Base-by-base conservation (phyloP, 1,140 invertebrate genomes). In the Drosophila bocqueti region DNA sequence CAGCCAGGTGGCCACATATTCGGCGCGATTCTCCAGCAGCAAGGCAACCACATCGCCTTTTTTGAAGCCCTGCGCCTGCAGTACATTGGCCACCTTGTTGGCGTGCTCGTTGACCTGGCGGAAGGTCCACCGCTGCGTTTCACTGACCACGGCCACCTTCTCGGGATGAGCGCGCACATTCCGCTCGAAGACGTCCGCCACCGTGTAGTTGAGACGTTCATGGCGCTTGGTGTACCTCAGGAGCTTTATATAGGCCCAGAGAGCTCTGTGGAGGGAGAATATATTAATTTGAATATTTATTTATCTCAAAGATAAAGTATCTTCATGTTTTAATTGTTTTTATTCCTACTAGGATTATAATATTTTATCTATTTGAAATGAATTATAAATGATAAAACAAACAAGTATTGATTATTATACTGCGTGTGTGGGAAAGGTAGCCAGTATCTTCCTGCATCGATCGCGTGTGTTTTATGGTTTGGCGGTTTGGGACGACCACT, bases 1-100 rank as follows among this genome's bases (percentile, higher is more conserved):
- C 13, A 99, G 93, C 98, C 98, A 99, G 50, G 96, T 95, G 63
- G 95, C 96, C 43, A 98, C 95, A 89, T 96, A 99, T 93, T 99
- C 97, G 0, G 96, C 97, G 54, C 96, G 95, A 92, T 97, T 98
- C 85, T 99, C 98, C 94, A 99, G 95, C 81, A 98, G 96, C 24
- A 99, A 93, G 13, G 97, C 97, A 0, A 99, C 95, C 2, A 96
- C 95, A 93, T 99, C 98, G 11, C 98, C 98, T 80, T 96, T 96
- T 55, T 95, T 94, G 79, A 96, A 96, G 11, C 96, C 97, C 47
- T 96, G 95, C 0, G 94, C 94, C 85, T 96, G 95, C 93, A 98
- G 97, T 26, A 96, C 95, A 68, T 97, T 96, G 0, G 97, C 96
- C n/a, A 99, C 94, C 93, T 96, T 95, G 93, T 99, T 99, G 24